A percentile compares a stretch with the other conserved stretches of the same genome.
These are phyloP conservation scores for Petrolisthes cinctipes DNA, from an alignment of 2,888 invertebrate genomes.

Conservation along the genomic window DNA sequence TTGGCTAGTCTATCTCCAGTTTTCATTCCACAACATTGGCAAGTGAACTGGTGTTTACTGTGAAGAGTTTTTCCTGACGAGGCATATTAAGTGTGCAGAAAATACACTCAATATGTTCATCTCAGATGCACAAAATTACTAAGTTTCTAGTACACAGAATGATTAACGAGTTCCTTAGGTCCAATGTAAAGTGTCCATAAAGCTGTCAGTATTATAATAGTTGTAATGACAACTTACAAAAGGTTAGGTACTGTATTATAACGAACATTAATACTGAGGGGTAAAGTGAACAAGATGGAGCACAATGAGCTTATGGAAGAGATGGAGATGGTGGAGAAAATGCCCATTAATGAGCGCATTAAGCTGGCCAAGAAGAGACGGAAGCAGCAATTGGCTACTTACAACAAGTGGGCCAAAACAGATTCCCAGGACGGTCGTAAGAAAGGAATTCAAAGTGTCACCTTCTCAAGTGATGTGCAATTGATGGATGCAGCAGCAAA, in stretches of 20 bases:
- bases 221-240: no score
- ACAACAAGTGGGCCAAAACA: conserved; percentile 50
- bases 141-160: no score
- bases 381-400: conserved; percentile 38
- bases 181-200: no score
- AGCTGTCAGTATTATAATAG: no score
- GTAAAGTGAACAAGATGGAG: conserved; percentile 21
- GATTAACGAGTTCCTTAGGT: no score
- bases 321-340: conserved; percentile 45
- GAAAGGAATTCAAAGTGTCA: neutral
- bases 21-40: neutral
- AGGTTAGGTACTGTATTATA: no score
- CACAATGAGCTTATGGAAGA: conserved; percentile 53
- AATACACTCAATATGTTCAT: no score
- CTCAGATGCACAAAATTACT: no score
- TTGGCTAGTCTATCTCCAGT: neutral
- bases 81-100: no score
- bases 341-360: conserved; percentile 44
- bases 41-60: no score
- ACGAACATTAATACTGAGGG: no score
- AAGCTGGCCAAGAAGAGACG: conserved; percentile 47
- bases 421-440: neutral
- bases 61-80: no score
- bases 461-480: conserved; percentile 30
- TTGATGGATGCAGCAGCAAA: conserved; percentile 47